These are phyloP conservation scores for Hedya salicella DNA, from an alignment of 2,888 invertebrate species.

Conservation along the genomic window DNA sequence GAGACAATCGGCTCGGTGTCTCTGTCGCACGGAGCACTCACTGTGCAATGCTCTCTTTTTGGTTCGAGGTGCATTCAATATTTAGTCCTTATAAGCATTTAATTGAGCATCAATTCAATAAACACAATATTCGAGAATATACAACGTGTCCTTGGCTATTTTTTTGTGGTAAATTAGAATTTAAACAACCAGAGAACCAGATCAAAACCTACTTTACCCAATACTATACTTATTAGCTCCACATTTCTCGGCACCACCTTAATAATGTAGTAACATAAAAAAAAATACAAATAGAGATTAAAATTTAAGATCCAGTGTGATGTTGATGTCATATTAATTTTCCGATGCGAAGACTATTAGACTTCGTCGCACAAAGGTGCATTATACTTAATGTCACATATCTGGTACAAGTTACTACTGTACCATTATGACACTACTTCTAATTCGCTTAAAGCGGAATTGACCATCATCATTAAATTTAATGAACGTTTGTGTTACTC, in stretches of 20 bases:
- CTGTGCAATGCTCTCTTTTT: no score
- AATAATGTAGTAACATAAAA: neutral
- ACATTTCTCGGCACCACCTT: neutral
- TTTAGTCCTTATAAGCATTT: no score
- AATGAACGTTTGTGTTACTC: neutral
- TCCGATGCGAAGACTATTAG: neutral
- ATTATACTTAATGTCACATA: neutral
- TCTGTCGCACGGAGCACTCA: no score
- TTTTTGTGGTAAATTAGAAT: neutral
- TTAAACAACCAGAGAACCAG: neutral
- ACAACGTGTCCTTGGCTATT: no score
- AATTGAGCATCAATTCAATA: neutral
- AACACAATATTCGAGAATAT: constrained; percentile 6
- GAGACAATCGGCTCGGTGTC: no score
- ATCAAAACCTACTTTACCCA: neutral
- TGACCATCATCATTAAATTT: neutral
- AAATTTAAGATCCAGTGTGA: constrained; percentile 7
- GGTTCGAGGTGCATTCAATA: no score
- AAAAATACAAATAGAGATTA: constrained; percentile 23
- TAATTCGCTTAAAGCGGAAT: no score
- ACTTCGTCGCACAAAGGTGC: neutral
- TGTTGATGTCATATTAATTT: neutral
- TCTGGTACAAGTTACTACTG: no score
- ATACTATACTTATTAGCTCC: no score
- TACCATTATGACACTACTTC: no score